Base-by-base conservation (phyloP, 2,797 vertebrate genomes). In the Bradypus variegatus region DNA sequence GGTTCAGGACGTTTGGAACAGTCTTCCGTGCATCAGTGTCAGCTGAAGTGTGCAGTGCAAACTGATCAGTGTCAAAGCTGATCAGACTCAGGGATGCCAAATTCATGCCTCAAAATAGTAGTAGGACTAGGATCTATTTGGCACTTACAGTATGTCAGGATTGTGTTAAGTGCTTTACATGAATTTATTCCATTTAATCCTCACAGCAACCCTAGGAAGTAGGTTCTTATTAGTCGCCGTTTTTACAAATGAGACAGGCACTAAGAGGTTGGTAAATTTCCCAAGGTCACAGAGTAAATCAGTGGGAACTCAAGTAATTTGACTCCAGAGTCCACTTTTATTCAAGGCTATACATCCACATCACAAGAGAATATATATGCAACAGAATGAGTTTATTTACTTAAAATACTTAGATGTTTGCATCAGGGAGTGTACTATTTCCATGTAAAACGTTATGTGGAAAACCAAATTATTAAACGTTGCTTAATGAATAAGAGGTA, bases 201-300 rank as follows among this genome's bases (percentile, higher is more conserved):
- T 95, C n/a, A 80, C 18, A 64, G 29, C 14, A 85, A 84, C 19
- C 16, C 18, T 85, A 62, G n/a, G 27, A 60, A 72, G 45, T 81
- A 80, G 60, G 41, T 62, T 62, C 19, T 84, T 87, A 16, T 81
- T 86, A 76, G 5, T 73, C 21, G 29, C 14, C 16, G 11, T 36
- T 92, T 94, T 81, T 75, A 79, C 45, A 90, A 72, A 82, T 79
- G 16, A 95, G 89, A 60, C 29, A 84, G 36, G 38, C 27, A 89
- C 33, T 29, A 73, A 84, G 55, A 72, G 45, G 62, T n/a, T 36
- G n/a, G 55, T 91, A 80, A 89, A 83, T 91, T 90, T 93, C 69
- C 50, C 55, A 84, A 58, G 25, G 27, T 86, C 67, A 65, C 65
- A 86, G 50, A 91, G 16, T 70, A 72, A 86, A 77, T 90, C 45